phyloP scores from a whole-genome alignment of 2,113 vertebrate genomes.

The Pterocles orientalis region DNA sequence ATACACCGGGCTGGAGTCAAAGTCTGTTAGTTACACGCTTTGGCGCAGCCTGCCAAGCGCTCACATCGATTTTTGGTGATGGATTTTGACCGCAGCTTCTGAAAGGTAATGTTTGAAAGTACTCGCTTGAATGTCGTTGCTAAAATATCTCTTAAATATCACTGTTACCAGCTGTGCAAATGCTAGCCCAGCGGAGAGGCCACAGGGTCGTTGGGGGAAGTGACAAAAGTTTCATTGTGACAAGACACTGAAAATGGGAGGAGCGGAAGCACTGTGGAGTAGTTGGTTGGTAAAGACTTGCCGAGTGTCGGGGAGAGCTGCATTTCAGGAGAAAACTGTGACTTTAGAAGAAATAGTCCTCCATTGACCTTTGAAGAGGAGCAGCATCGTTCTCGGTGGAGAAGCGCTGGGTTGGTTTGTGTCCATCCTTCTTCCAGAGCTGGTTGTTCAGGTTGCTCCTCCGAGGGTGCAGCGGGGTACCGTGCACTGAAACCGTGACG shows the following conservation, averaged over 20 bases:
- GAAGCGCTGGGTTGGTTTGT: neutral
- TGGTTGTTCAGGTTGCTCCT: neutral
- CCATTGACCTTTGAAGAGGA: neutral
- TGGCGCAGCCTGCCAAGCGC: neutral
- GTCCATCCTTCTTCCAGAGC: neutral
- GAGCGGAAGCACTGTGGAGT: neutral
- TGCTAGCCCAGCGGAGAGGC: neutral
- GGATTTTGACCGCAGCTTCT: neutral
- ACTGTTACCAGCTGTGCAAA: too few species aligned
- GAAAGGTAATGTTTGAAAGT: neutral
- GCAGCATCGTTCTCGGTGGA: fast-evolving
- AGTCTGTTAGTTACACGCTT: neutral
- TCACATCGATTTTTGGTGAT: neutral
- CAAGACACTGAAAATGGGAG: neutral
- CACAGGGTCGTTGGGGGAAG: fast-evolving
- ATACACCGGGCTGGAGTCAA: neutral
- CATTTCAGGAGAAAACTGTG: neutral
- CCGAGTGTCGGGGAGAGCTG: neutral
- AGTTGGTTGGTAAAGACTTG: neutral
- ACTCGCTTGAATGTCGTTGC: neutral
- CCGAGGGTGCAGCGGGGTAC: neutral
- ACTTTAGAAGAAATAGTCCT: neutral
- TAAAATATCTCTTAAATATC: neutral
- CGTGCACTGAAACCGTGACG: fast-evolving
- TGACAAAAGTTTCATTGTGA: fast-evolving